phyloP scores from a whole-genome alignment of 2,113 vertebrate genomes.

The Sminthopsis crassicaudata region DNA sequence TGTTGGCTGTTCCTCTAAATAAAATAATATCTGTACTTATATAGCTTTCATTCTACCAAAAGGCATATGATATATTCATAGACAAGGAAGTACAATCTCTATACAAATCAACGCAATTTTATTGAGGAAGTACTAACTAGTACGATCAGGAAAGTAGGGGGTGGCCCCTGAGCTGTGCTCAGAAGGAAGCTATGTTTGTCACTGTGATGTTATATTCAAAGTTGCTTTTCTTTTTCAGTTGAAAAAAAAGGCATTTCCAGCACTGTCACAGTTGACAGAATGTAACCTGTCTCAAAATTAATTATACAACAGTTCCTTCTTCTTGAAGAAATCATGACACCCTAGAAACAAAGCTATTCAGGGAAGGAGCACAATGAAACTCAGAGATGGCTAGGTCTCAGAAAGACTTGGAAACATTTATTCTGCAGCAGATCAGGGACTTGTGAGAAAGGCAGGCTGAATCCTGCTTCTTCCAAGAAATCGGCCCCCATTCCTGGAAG shows the following conservation, averaged over 20 bases:
- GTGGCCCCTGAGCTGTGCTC: background rate
- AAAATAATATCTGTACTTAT: background rate
- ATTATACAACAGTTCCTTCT: background rate
- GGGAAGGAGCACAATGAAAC: background rate
- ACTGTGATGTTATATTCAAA: background rate
- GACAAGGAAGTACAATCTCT: background rate
- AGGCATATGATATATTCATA: background rate
- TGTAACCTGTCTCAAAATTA: background rate
- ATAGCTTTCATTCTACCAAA: background rate
- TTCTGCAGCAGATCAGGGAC: background rate
- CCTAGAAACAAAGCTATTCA: background rate
- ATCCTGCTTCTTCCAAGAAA: background rate
- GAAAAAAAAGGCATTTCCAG: background rate
- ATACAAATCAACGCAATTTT: background rate
- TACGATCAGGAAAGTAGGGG: background rate
- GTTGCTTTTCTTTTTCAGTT: background rate
- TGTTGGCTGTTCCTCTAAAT: background rate
- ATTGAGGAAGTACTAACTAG: background rate
- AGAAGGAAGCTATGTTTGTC: background rate
- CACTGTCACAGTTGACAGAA: conserved; percentile 1
- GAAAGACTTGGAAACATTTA: background rate
- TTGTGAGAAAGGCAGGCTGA: background rate
- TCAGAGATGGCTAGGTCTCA: background rate
- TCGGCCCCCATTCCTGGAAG: background rate
- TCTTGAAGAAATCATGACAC: background rate